phyloP scores from a whole-genome alignment of 2,888 invertebrate species.

The Trachelus stipa region DNA sequence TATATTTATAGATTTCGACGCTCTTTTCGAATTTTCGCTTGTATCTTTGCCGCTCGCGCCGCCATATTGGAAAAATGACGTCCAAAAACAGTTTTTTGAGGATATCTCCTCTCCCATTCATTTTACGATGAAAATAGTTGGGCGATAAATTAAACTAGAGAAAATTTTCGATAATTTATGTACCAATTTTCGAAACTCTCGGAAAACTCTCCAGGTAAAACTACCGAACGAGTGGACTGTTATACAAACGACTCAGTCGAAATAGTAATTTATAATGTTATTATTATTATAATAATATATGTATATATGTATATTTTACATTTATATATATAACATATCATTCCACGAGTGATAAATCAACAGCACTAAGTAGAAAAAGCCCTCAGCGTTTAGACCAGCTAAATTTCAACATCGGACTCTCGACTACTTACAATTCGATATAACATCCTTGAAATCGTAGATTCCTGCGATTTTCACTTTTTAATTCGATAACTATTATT shows the following conservation, averaged over 20 bases:
- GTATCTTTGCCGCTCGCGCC: too few species aligned
- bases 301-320: constrained; percentile 15
- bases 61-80: too few species aligned
- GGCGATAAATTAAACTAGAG: too few species aligned
- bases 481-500: constrained; percentile 3
- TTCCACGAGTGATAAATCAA: constrained; percentile 5
- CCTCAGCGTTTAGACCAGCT: constrained; percentile 59
- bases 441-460: constrained; percentile 1
- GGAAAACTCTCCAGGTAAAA: too few species aligned
- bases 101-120: too few species aligned
- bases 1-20: too few species aligned
- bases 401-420: constrained; percentile 54
- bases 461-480: not conserved
- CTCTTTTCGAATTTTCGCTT: too few species aligned
- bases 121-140: too few species aligned
- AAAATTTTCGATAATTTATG: too few species aligned
- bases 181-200: too few species aligned
- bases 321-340: constrained; percentile 13
- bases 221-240: too few species aligned
- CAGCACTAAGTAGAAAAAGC: constrained; percentile 18
- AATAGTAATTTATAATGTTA: constrained; percentile 31
- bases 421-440: constrained; percentile 4
- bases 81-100: too few species aligned
- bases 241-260: constrained; percentile 43
- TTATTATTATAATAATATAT: constrained; percentile 3